Evolutionary conservation across 2,888 invertebrate genomes (phyloP).

Genomic region (Mechanitis mazaeus): DNA sequence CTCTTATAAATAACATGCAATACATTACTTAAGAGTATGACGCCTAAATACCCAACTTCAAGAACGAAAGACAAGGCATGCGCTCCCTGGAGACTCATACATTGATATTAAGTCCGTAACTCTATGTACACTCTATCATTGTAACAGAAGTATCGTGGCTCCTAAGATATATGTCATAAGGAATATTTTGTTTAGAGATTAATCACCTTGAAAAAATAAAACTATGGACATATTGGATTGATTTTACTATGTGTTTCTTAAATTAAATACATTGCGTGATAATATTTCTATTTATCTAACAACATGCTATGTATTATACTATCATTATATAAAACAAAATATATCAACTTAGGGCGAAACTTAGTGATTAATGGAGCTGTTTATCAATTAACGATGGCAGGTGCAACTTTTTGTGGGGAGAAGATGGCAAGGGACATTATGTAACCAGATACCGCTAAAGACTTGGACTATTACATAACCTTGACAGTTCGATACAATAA

Average conservation of each 20-base stretch:
- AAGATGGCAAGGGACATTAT: conserved; percentile 36
- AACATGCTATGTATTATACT: not conserved
- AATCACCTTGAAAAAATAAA: not conserved
- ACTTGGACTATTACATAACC: conserved; percentile 1
- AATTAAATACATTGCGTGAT: too few relatives aligned
- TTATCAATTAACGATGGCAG: conserved; percentile 70
- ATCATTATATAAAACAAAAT: conserved; percentile 8
- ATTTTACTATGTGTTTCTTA: too few relatives aligned
- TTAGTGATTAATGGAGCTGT: conserved; percentile 65
- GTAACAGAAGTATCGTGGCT: not conserved
- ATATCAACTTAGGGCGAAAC: conserved; percentile 40
- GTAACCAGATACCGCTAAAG: conserved; percentile 8
- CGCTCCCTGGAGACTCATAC: conserved; percentile 48
- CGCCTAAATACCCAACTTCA: conserved; percentile 24
- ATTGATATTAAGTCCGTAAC: conserved; percentile 52
- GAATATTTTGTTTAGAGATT: not conserved
- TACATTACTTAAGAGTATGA: conserved; percentile 11
- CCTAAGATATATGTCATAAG: not conserved
- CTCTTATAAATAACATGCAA: conserved; percentile 15
- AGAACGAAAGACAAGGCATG: conserved; percentile 32
- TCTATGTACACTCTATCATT: conserved; percentile 22
- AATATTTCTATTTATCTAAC: too few relatives aligned
- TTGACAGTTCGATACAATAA: not conserved
- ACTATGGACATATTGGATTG: too few relatives aligned
- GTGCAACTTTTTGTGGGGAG: conserved; percentile 54